These are phyloP conservation scores for Neodiprion lecontei DNA, from an alignment of 1,140 invertebrate species.

Conservation along the genomic window DNA sequence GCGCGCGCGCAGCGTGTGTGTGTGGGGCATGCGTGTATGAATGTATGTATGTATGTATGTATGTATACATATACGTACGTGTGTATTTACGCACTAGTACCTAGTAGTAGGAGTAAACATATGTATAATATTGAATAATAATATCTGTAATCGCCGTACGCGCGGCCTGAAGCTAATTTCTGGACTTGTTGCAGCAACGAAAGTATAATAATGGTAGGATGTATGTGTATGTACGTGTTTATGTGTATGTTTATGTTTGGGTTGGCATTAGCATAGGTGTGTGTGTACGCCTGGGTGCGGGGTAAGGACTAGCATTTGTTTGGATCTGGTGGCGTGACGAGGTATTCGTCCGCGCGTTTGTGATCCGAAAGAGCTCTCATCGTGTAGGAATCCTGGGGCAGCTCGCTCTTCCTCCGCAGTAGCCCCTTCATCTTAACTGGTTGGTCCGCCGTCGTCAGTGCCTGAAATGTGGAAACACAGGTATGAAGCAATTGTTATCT, in stretches of 20 bases:
- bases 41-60: too few species aligned
- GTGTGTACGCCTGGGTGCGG: conserved; percentile 52
- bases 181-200: conserved; percentile 30
- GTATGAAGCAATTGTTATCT: background rate
- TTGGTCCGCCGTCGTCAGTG: conserved; percentile 59
- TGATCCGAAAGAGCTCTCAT: conserved; percentile 90
- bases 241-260: conserved; percentile 40
- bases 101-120: too few species aligned
- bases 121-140: background rate
- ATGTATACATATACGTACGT: too few species aligned
- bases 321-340: conserved; percentile 82
- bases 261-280: conserved; percentile 49
- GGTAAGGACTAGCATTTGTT: conserved; percentile 80
- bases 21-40: too few species aligned
- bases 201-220: conserved; percentile 21
- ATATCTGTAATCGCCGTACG: conserved; percentile 22
- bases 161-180: conserved; percentile 31
- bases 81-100: too few species aligned
- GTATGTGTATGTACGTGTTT: conserved; percentile 29
- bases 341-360: conserved; percentile 88
- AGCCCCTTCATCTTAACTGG: conserved; percentile 84
- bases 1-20: too few species aligned
- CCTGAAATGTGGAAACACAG: conserved; percentile 37
- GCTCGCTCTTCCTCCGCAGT: conserved; percentile 91
- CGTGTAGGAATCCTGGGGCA: conserved; percentile 90